Conservation (phyloP, 1,140 invertebrate genomes). For the Sitobion miscanthi region DNA sequence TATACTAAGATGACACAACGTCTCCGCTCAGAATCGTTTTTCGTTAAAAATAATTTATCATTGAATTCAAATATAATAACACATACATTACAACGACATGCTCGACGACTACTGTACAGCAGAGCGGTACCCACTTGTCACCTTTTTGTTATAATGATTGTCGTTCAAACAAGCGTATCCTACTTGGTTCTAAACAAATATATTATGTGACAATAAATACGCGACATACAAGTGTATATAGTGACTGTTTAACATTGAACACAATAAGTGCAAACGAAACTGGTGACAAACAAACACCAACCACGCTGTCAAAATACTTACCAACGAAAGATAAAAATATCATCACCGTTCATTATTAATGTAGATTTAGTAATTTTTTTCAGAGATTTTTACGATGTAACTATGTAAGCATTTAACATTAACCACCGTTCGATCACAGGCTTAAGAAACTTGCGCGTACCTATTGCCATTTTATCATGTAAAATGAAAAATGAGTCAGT, state of each 20-base stretch:
- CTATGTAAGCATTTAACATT: too few relatives aligned
- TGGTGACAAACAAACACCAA: neutral
- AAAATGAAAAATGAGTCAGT: neutral
- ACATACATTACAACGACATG: too few relatives aligned
- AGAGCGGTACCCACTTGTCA: too few relatives aligned
- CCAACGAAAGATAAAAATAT: neutral
- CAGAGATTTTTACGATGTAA: neutral
- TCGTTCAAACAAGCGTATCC: neutral
- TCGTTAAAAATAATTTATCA: too few relatives aligned
- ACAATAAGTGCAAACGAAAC: neutral
- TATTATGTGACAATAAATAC: neutral
- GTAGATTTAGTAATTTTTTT: neutral
- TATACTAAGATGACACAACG: too few relatives aligned
- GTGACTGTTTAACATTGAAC: neutral
- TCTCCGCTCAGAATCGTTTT: too few relatives aligned
- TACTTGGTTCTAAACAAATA: neutral
- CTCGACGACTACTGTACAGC: too few relatives aligned
- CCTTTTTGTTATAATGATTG: neutral
- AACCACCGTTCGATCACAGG: neutral
- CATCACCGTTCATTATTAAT: neutral
- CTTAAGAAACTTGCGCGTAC: neutral
- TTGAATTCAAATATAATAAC: too few relatives aligned
- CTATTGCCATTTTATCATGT: neutral
- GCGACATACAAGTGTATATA: neutral
- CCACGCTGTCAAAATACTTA: neutral